Conservation (phyloP, 2,113 vertebrate species). For the Fregetta grallaria region DNA sequence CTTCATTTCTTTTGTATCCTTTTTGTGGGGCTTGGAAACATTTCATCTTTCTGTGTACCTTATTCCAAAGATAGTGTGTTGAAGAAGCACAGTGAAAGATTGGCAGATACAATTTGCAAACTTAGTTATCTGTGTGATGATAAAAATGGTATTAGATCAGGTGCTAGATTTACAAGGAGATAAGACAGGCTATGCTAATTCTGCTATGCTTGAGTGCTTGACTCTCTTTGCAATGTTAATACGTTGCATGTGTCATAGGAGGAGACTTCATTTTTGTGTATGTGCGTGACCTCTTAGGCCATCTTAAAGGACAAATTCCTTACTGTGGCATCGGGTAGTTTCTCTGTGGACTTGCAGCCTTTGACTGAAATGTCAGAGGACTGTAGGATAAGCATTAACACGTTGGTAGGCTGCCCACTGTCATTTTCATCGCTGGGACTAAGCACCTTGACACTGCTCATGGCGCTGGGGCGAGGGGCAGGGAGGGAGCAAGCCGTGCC, state of each 20-base stretch:
- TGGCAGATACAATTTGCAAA: neutral
- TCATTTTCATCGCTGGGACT: neutral
- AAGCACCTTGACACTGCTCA: accelerated
- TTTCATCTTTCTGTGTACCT: neutral
- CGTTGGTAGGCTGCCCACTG: accelerated
- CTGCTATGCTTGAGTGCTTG: neutral
- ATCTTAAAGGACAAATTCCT: neutral
- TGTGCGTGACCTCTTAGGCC: neutral
- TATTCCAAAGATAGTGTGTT: neutral
- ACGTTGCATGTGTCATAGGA: accelerated
- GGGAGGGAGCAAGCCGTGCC: neutral
- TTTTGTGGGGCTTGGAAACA: neutral
- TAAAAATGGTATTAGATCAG: neutral
- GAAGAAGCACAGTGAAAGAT: neutral
- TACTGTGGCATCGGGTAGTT: neutral
- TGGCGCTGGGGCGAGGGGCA: neutral
- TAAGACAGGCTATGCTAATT: neutral
- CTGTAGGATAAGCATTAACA: accelerated
- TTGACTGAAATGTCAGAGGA: neutral
- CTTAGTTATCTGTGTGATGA: neutral
- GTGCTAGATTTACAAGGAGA: neutral
- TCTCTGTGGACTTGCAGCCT: neutral
- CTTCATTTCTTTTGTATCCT: neutral
- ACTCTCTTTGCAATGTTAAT: neutral
- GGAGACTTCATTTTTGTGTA: neutral